Evolutionary conservation across 64 coral and sea anemone genomes (phyloP).

Genomic region (Pocillopora damicornis): DNA sequence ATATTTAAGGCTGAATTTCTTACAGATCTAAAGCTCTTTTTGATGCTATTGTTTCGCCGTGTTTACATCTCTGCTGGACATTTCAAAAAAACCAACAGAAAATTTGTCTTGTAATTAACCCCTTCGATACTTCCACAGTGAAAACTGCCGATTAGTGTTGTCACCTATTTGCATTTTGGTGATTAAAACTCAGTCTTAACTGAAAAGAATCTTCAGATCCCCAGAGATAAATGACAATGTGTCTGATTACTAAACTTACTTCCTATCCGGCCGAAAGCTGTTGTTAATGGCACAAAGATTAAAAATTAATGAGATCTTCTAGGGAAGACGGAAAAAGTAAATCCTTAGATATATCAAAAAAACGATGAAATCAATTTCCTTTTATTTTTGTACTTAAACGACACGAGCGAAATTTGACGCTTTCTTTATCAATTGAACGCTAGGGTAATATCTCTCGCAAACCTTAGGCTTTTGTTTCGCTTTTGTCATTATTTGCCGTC

Average conservation of each 20-base stretch:
- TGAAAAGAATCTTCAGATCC: conserved; percentile 4
- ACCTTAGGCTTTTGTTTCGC: no score
- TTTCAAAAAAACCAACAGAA: background rate
- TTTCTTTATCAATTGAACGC: background rate
- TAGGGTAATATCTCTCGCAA: no score
- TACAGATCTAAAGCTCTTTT: background rate
- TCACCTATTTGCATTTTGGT: conserved; percentile 27
- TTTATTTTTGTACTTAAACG: background rate
- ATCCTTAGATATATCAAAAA: background rate
- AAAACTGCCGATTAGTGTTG: background rate
- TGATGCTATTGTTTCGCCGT: background rate
- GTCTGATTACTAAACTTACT: background rate
- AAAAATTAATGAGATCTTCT: conserved; percentile 17
- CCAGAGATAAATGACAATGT: background rate
- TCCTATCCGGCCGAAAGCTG: conserved; percentile 2
- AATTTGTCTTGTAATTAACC: conserved; percentile 27
- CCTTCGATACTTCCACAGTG: background rate
- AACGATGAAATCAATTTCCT: background rate
- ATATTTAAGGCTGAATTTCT: background rate
- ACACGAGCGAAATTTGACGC: background rate
- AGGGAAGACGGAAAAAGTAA: conserved; percentile 2
- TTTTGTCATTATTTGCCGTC: background rate
- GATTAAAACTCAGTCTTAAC: conserved; percentile 16
- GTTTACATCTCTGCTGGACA: background rate
- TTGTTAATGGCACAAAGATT: conserved; percentile 8